Evolutionary conservation across 2,113 vertebrate species (phyloP).

Genomic region (Hepsetus odoe): DNA sequence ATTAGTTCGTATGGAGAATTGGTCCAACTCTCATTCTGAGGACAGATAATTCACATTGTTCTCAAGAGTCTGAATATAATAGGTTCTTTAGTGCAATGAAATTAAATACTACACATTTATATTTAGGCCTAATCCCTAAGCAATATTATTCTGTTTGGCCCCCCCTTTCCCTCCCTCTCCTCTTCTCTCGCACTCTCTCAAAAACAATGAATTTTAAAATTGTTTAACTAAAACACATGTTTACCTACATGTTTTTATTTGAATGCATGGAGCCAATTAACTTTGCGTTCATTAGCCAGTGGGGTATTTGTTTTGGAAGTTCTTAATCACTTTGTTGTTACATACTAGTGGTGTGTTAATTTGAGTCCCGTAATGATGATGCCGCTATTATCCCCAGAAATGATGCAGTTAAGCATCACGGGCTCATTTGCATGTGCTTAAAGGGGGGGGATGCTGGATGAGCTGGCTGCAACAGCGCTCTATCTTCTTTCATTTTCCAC

Average conservation of each 20-base stretch:
- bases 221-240: slow-evolving; percentile 92
- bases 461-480: slow-evolving; percentile 90
- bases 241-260: slow-evolving; percentile 98
- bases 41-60: slow-evolving; percentile 99
- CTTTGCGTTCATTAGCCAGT: slow-evolving; percentile 97
- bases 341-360: slow-evolving; percentile 99
- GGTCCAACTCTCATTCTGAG: slow-evolving; percentile 98
- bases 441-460: slow-evolving; percentile 84
- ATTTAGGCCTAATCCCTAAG: slow-evolving; percentile 96
- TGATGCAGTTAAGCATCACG: slow-evolving; percentile 99
- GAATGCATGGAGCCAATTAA: slow-evolving; percentile 97
- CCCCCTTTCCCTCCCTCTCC: slow-evolving; percentile 34
- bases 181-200: slow-evolving; percentile 13
- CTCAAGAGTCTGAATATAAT: slow-evolving; percentile 99
- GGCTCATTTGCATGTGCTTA: slow-evolving; percentile 99
- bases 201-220: slow-evolving; percentile 78
- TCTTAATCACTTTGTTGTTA: slow-evolving; percentile 99
- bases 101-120: slow-evolving; percentile 99
- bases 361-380: slow-evolving; percentile 99
- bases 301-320: slow-evolving; percentile 99
- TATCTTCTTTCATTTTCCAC: slow-evolving; percentile 96
- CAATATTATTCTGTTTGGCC: slow-evolving; percentile 82
- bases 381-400: slow-evolving; percentile 99
- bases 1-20: slow-evolving; percentile 99
- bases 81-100: slow-evolving; percentile 99